Evolutionary conservation across 2,797 vertebrate genomes (phyloP).

Genomic region (Hemitrygon akajei): DNA sequence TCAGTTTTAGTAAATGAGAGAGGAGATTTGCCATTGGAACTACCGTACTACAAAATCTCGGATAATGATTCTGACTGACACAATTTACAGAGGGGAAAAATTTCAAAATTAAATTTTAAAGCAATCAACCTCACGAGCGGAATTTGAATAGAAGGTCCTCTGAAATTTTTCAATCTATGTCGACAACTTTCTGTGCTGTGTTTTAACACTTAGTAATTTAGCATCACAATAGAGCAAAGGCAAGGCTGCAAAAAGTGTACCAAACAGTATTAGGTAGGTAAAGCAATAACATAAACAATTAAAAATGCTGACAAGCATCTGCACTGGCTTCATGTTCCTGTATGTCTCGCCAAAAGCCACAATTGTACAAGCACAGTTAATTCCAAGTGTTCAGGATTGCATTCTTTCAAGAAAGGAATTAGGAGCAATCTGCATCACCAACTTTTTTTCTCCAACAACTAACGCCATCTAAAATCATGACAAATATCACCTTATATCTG

Average conservation of each 20-base stretch:
- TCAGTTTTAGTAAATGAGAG: not conserved
- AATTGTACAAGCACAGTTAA: slow-evolving; percentile 6
- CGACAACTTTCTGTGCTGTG: not conserved
- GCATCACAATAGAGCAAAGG: not conserved
- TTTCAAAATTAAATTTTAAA: not conserved
- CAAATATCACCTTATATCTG: slow-evolving; percentile 48
- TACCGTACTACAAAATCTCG: not conserved
- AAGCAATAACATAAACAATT: not conserved
- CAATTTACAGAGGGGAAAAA: not conserved
- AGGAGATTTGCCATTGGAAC: not conserved
- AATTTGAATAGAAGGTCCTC: not conserved
- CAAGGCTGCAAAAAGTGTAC: not conserved
- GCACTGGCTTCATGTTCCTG: not conserved
- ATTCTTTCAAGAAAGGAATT: slow-evolving; percentile 27
- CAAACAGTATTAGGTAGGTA: not conserved
- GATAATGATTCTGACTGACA: not conserved
- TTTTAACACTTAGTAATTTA: not conserved
- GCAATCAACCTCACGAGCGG: not conserved
- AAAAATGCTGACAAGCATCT: not conserved
- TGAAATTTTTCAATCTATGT: not conserved
- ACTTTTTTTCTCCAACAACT: slow-evolving; percentile 25
- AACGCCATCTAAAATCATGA: slow-evolving; percentile 50
- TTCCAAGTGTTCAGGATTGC: slow-evolving; percentile 23
- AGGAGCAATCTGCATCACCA: slow-evolving; percentile 41
- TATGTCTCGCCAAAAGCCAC: not conserved